Evolutionary conservation across 2,888 invertebrate species (phyloP).

Genomic region (Spilarctia lutea): DNA sequence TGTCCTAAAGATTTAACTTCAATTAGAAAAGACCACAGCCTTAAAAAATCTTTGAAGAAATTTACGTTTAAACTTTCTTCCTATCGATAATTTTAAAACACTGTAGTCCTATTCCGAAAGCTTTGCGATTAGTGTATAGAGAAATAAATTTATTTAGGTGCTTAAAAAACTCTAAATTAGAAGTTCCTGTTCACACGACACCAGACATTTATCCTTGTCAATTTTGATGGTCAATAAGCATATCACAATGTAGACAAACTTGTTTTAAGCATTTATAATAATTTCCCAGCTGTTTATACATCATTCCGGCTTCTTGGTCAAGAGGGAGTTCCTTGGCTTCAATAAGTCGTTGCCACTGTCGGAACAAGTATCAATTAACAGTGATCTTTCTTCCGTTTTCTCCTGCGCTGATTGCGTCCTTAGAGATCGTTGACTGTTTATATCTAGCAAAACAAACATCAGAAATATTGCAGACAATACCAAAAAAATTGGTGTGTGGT

Average conservation of each 20-base stretch:
- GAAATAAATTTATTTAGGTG: not conserved
- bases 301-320: conserved; percentile 46
- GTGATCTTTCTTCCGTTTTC: not conserved
- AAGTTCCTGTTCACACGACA: not conserved
- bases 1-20: not conserved
- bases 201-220: not conserved
- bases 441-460: conserved; percentile 36
- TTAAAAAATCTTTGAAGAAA: not conserved
- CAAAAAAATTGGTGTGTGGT: conserved; percentile 37
- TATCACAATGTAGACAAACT: not conserved
- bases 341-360: conserved; percentile 14
- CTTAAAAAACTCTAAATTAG: no score
- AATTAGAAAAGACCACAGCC: not conserved
- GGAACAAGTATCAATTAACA: conserved; percentile 11
- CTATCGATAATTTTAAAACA: not conserved
- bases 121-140: not conserved
- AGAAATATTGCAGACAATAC: conserved; percentile 38
- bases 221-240: not conserved
- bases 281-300: not conserved
- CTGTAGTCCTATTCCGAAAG: no score
- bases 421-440: conserved; percentile 8
- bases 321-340: conserved; percentile 21
- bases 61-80: not conserved
- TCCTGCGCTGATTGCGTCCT: not conserved
- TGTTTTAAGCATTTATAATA: conserved; percentile 9